Evolutionary conservation across 1,140 invertebrate species (phyloP).

Genomic region (Solen grandis): DNA sequence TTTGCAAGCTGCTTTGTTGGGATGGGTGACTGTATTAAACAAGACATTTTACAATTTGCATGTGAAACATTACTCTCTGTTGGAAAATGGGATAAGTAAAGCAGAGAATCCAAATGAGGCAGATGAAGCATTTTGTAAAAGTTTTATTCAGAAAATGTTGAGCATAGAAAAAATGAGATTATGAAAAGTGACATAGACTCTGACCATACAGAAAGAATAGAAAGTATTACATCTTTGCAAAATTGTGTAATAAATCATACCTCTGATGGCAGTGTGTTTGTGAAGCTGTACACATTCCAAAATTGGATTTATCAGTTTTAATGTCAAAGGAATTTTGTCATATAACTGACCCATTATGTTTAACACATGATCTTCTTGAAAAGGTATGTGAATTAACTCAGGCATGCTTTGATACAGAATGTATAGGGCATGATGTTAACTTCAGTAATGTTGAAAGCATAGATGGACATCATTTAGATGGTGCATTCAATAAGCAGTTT

Average conservation of each 20-base stretch:
- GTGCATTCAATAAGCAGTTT: too few species aligned
- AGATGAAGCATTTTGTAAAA: background rate
- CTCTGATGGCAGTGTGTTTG: too few species aligned
- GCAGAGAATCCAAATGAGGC: background rate
- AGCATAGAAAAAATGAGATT: background rate
- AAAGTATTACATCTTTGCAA: background rate
- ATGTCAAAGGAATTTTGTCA: conserved; percentile 26
- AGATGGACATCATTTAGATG: too few species aligned
- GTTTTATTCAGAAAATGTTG: background rate
- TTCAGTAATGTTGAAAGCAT: background rate
- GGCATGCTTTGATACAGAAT: conserved; percentile 44
- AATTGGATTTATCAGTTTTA: too few species aligned
- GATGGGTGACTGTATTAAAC: conserved; percentile 45
- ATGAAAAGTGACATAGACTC: background rate
- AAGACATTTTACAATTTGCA: conserved; percentile 35
- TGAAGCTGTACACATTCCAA: too few species aligned
- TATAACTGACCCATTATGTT: conserved; percentile 26
- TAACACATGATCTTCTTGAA: conserved; percentile 15
- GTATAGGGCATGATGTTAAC: background rate
- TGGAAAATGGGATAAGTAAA: background rate
- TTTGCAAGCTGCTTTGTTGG: conserved; percentile 7
- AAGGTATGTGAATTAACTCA: conserved; percentile 38
- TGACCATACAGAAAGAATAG: background rate
- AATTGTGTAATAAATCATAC: background rate
- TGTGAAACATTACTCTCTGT: background rate